Conservation (phyloP, 1,140 invertebrate species). For the Ladona fulva region DNA sequence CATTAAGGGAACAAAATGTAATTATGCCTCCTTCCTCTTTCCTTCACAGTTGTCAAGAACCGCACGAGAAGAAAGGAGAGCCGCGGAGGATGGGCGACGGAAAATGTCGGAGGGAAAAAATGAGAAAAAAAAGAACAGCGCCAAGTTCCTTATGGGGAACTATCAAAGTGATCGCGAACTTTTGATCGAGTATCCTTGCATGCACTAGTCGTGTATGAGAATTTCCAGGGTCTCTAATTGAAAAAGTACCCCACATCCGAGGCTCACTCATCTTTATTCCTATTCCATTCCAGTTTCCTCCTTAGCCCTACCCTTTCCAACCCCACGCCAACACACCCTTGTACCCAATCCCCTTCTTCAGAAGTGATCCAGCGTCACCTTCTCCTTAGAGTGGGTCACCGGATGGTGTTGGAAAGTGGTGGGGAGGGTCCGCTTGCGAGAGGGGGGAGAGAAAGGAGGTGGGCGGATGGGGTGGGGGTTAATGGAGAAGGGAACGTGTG, state of each 20-base stretch:
- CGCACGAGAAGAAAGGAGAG: too few species aligned
- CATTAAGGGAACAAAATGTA: too few species aligned
- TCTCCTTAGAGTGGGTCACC: too few species aligned
- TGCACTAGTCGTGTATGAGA: neutral
- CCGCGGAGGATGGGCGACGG: too few species aligned
- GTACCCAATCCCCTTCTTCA: neutral
- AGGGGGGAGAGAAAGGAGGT: neutral
- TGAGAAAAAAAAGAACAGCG: conserved; percentile 15
- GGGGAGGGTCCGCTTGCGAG: neutral
- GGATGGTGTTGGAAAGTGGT: neutral
- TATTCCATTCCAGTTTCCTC: neutral
- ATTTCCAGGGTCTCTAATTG: neutral
- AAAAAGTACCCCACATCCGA: neutral
- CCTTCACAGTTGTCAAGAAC: too few species aligned
- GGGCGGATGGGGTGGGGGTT: too few species aligned
- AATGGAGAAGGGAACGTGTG: too few species aligned
- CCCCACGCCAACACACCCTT: neutral
- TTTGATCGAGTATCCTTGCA: conserved; percentile 11
- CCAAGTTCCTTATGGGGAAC: conserved; percentile 24
- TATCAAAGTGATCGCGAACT: neutral
- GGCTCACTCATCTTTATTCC: neutral
- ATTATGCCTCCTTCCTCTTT: too few species aligned
- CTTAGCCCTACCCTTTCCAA: neutral
- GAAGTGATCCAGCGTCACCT: too few species aligned
- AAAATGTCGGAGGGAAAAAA: conserved; percentile 5